Percentiles rank a stretch among this genome's conserved stretches.
Conservation (phyloP, 2,797 vertebrate species). For the Mormyrus hasselquistii region DNA sequence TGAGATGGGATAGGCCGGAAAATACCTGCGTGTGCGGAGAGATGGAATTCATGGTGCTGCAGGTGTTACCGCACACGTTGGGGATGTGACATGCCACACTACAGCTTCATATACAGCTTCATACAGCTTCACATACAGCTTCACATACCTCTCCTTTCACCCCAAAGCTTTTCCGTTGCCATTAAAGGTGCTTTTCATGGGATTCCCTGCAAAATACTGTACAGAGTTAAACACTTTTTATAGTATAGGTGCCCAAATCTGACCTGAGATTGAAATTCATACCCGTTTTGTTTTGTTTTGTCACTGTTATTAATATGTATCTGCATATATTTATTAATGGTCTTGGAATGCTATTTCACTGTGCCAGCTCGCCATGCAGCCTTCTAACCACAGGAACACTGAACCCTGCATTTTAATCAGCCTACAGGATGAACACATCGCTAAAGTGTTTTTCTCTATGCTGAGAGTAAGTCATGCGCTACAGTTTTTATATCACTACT, state of each 20-base stretch:
- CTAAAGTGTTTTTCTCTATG: constrained; percentile 44
- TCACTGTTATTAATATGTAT: not conserved
- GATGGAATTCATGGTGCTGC: not conserved
- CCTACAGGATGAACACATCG: constrained; percentile 38
- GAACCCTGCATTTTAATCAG: constrained; percentile 30
- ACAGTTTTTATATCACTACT: constrained; percentile 11
- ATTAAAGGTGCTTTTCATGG: not conserved
- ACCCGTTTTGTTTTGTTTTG: not conserved
- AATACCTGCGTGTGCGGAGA: not conserved
- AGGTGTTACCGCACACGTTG: not conserved
- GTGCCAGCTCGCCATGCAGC: not conserved
- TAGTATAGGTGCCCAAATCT: not conserved
- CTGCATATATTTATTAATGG: not conserved
- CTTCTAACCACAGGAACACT: not conserved
- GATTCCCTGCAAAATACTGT: not conserved
- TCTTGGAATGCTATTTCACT: not conserved
- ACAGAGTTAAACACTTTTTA: not conserved
- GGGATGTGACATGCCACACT: not conserved
- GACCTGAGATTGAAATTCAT: not conserved
- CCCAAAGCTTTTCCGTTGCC: not conserved
- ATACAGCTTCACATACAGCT: not conserved
- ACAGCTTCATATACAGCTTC: not conserved
- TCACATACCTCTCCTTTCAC: not conserved
- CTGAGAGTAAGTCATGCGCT: constrained; percentile 42
- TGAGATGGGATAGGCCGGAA: not conserved